Evolutionary conservation across 2,888 invertebrate genomes (phyloP).

Genomic region (Anodontia alba): DNA sequence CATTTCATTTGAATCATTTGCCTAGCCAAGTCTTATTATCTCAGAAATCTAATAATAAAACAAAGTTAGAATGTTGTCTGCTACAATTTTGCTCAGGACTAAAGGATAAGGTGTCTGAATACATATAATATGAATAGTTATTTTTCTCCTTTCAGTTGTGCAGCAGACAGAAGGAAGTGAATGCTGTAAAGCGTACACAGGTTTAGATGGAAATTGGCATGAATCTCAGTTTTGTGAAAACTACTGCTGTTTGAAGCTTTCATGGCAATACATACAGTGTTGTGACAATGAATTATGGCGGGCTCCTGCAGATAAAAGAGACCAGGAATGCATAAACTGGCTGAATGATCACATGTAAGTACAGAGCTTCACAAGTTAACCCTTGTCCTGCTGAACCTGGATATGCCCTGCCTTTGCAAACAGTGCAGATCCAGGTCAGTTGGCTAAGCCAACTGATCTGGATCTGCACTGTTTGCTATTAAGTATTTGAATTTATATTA

Average conservation of each 20-base stretch:
- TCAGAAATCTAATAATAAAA: too few relatives aligned
- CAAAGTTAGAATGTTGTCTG: too few relatives aligned
- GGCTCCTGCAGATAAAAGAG: not conserved
- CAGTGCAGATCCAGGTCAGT: too few relatives aligned
- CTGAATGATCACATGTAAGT: conserved; percentile 26
- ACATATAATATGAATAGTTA: too few relatives aligned
- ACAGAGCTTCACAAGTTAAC: too few relatives aligned
- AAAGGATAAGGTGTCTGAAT: too few relatives aligned
- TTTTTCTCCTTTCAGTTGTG: not conserved
- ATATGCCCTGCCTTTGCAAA: too few relatives aligned
- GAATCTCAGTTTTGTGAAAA: conserved; percentile 7
- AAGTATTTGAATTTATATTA: too few relatives aligned
- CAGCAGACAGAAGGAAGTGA: not conserved
- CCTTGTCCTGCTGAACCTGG: too few relatives aligned
- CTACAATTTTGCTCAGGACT: too few relatives aligned
- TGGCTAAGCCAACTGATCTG: not conserved
- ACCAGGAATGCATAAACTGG: conserved; percentile 15
- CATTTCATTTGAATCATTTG: too few relatives aligned
- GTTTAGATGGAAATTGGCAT: not conserved
- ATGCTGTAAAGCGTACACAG: not conserved
- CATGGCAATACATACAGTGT: not conserved
- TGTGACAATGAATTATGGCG: not conserved
- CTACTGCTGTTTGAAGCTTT: conserved; percentile 16
- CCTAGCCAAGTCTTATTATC: too few relatives aligned
- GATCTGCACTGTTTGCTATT: not conserved